These are phyloP conservation scores for Ptychodera flava DNA, from an alignment of 35 echinoderm and acorn worm genomes.

Conservation along the genomic window DNA sequence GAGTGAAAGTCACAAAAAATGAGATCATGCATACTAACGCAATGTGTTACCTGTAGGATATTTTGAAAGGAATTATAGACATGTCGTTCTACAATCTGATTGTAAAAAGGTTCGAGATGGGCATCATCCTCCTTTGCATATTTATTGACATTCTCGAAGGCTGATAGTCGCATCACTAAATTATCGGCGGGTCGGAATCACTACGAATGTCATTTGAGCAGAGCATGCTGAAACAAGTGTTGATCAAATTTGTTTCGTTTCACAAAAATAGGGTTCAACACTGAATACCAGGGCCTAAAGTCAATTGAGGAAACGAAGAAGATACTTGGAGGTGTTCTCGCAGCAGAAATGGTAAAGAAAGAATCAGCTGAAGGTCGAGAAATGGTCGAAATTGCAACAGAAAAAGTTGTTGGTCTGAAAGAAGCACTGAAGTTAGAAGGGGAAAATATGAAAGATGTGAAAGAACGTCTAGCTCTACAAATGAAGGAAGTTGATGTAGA, in stretches of 20 bases:
- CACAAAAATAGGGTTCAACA: no score
- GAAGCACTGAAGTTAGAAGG: not conserved
- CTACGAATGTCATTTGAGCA: not conserved
- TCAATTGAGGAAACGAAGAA: no score
- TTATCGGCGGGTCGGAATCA: not conserved
- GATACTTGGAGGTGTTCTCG: not conserved
- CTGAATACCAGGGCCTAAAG: no score
- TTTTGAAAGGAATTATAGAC: no score
- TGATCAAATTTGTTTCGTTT: not conserved
- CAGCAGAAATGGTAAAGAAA: not conserved
- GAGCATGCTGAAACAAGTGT: not conserved
- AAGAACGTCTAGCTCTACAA: no score
- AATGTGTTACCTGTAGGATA: no score
- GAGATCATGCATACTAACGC: no score
- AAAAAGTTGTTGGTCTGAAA: not conserved
- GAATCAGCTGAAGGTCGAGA: not conserved
- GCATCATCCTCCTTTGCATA: no score
- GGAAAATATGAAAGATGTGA: not conserved
- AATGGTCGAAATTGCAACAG: not conserved
- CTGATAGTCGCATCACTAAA: not conserved
- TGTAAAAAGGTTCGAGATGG: no score
- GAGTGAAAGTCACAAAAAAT: no score
- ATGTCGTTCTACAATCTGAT: no score
- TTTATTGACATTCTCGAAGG: not conserved
- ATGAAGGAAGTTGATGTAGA: no score